A percentile compares a stretch with the other conserved stretches of the same genome.
Evolutionary conservation across 2,113 vertebrate species (phyloP).

Genomic region (Ceuthmochares aereus): DNA sequence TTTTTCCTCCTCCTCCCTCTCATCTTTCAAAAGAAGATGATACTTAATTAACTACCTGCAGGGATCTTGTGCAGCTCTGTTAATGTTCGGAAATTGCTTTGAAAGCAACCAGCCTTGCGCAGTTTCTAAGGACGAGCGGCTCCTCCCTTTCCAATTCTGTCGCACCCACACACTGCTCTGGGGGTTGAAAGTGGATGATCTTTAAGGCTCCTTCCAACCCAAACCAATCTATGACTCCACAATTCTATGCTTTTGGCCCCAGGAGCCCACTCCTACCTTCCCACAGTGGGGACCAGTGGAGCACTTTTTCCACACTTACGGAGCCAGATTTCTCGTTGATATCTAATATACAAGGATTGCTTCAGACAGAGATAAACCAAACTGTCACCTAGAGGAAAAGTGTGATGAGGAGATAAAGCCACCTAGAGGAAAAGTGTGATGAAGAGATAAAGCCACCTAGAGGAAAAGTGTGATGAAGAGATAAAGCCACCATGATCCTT

Average conservation of each 20-base stretch:
- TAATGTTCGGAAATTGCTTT: background rate
- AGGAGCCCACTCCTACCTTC: rapidly evolving
- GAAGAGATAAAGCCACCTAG: no score
- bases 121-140: background rate
- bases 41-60: background rate
- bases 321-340: background rate
- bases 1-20: background rate
- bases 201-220: no score
- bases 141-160: background rate
- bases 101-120: background rate
- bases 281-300: rapidly evolving
- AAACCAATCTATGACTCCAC: no score
- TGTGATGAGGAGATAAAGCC: background rate
- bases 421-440: no score
- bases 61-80: background rate
- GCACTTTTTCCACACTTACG: background rate
- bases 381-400: background rate
- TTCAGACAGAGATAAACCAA: background rate
- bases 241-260: background rate
- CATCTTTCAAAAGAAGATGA: background rate
- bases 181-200: no score
- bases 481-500: no score
- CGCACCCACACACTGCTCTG: background rate
- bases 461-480: no score
- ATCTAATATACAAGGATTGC: background rate